phyloP scores from a whole-genome alignment of 2,797 vertebrate genomes.

The Xiphorhynchus erythropygius region DNA sequence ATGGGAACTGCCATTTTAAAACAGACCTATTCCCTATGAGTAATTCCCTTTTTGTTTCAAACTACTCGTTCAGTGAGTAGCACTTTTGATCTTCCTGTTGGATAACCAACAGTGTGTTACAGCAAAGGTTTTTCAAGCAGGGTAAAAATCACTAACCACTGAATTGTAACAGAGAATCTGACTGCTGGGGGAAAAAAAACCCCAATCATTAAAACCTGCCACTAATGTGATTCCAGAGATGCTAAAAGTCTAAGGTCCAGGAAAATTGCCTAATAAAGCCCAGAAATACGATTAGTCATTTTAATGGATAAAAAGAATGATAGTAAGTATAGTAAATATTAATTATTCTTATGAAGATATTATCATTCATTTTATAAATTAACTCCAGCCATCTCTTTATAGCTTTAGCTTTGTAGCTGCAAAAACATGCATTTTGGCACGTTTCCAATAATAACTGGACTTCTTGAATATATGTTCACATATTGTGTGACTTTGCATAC shows the following conservation, averaged over 20 bases:
- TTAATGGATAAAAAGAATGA: background rate
- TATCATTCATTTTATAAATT: background rate
- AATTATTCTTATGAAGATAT: background rate
- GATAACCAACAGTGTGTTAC: background rate
- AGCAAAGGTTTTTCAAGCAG: background rate
- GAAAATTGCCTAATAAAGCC: background rate
- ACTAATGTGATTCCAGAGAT: background rate
- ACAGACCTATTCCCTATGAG: background rate
- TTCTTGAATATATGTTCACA: background rate
- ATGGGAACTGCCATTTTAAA: background rate
- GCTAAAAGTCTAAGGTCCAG: background rate
- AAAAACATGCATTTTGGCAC: background rate
- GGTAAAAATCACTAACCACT: background rate
- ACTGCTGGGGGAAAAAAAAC: background rate
- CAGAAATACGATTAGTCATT: background rate
- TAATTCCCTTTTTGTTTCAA: background rate
- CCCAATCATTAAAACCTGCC: background rate
- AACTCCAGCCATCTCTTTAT: background rate
- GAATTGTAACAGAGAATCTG: background rate
- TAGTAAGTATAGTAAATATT: background rate
- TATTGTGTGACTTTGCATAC: background rate
- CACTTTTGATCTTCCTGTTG: background rate
- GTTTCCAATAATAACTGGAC: background rate
- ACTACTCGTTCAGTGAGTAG: background rate
- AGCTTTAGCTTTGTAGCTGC: background rate